A percentile compares a stretch with the other conserved stretches of the same genome.
Evolutionary conservation across 2,113 vertebrate species (phyloP).

Genomic region (Prinia subflava): DNA sequence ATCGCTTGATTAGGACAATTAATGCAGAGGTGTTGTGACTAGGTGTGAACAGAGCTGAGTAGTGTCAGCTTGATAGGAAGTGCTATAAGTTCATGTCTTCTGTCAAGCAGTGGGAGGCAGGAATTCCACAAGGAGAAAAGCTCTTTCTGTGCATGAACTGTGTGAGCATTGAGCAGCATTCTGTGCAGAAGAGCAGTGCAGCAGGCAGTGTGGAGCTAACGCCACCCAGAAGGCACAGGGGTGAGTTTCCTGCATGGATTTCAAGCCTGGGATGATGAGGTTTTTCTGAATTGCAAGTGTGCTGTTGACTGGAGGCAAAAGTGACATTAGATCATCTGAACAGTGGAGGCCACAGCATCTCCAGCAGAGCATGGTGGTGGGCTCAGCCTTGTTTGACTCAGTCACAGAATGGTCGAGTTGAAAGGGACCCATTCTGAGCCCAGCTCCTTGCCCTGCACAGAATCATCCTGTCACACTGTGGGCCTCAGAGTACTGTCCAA

Average conservation of each 20-base stretch:
- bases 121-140: neutral
- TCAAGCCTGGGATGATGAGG: neutral
- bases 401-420: accelerated
- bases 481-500: neutral
- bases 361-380: neutral
- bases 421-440: neutral
- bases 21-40: neutral
- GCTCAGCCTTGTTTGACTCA: neutral
- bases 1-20: neutral
- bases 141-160: neutral
- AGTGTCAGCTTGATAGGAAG: neutral
- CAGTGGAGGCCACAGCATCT: neutral
- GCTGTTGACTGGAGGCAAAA: neutral
- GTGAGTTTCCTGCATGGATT: neutral
- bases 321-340: neutral
- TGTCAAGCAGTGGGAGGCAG: neutral
- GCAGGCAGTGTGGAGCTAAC: neutral
- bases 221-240: neutral
- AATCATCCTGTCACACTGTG: accelerated
- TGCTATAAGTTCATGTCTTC: neutral
- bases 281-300: neutral
- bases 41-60: neutral
- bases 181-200: neutral
- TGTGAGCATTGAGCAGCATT: neutral
- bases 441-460: neutral